Evolutionary conservation across 2,113 vertebrate genomes (phyloP), one percentile per base, ranked within the genome.

Genomic region (Melozone crissalis): DNA sequence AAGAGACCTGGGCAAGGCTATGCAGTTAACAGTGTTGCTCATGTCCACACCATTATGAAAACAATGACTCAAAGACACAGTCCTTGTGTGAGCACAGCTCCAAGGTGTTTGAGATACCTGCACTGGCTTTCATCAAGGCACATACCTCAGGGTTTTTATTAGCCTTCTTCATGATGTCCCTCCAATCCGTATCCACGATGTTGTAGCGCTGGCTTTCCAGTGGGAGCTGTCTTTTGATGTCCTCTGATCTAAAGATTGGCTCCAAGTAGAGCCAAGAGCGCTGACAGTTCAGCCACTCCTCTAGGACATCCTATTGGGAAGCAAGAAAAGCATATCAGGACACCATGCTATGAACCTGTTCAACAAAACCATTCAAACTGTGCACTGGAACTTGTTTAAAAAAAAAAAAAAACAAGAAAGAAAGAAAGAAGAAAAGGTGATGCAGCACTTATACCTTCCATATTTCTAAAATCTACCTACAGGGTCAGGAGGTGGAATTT

Each of bases 201-300:
- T 98, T 98, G 94, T 99, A 99, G 91, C 90, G 98, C 92, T 98
- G 98, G 79, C 98, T 99, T 95, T 99, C 99, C 68, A 98, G 87
- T 0, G 99, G 99, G 51, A 99, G 97, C 92, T 99, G 98, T 66
- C 98, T 97, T 93, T 98, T 99, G 95, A 99, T 99, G 90, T 99
- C 99, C 76, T 99, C 99, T 18, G 98, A 99, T 75, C 98, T 98
- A 88, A 99, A 99, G 97, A 99, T 99, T 75, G 99, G 98, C 94
- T 99, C 98, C 96, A 99, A 95, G 97, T 98, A 99, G 15, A 99
- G 98, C 99, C 99, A 99, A 67, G 98, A 96, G 16, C 97, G 95
- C 96, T 99, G 99, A 90, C 98, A 99, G 20, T 96, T 98, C 93
- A 99, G 96, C 99, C 99, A 99, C 76, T 99, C 99, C 68, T 99